Percentiles rank a stretch among this genome's conserved stretches.
Evolutionary conservation across 2,113 vertebrate species (phyloP).

Genomic region (Mungos mungo): DNA sequence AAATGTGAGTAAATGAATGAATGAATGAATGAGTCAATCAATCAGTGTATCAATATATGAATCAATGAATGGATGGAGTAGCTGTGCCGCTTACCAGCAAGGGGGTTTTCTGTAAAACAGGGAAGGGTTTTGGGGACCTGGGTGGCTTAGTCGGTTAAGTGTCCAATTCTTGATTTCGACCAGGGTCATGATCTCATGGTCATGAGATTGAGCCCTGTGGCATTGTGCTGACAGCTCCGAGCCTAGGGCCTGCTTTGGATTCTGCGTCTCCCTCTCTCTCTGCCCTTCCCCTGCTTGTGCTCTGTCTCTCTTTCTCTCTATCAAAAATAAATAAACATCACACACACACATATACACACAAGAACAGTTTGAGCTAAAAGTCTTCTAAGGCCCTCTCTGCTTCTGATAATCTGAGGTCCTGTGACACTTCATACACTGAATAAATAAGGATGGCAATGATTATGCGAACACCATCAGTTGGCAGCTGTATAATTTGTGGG

Average conservation of each 20-base stretch:
- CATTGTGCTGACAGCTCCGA: too few species aligned
- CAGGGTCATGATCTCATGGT: too few species aligned
- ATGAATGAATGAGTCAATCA: not conserved
- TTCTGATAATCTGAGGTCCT: not conserved
- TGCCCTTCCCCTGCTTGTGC: too few species aligned
- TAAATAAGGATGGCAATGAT: not conserved
- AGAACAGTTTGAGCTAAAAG: not conserved
- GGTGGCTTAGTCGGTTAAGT: too few species aligned
- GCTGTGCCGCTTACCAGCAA: not conserved
- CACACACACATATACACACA: too few species aligned
- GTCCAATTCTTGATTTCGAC: too few species aligned
- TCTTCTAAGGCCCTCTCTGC: not conserved
- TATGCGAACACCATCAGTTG: not conserved
- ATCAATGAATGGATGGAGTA: not conserved
- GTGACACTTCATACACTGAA: not conserved
- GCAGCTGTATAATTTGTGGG: not conserved
- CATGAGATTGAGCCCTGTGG: too few species aligned
- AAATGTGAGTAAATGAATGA: not conserved
- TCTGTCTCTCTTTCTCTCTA: too few species aligned
- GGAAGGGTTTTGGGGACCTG: not conserved
- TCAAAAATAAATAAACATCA: too few species aligned
- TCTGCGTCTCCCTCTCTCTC: too few species aligned
- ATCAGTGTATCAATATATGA: not conserved
- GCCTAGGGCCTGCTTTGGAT: too few species aligned
- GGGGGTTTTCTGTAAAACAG: not conserved